phyloP scores from a whole-genome alignment of 1,140 invertebrate species.

The Bombus fervidus region DNA sequence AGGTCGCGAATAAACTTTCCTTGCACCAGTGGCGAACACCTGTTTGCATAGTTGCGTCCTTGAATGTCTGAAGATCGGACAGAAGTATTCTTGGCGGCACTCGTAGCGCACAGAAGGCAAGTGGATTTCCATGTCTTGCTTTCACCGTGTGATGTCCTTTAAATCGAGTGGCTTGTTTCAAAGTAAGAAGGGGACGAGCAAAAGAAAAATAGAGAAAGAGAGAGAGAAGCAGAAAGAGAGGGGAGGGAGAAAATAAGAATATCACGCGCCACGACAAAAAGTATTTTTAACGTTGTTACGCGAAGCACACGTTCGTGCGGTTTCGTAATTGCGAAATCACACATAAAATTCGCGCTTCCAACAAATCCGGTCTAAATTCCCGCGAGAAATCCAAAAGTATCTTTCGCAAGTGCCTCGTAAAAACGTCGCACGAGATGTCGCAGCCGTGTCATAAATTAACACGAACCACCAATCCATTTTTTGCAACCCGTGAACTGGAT shows the following conservation, averaged over 20 bases:
- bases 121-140: constrained; percentile 61
- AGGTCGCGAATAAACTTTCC: constrained; percentile 48
- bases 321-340: constrained; percentile 25
- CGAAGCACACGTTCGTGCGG: not conserved
- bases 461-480: not conserved
- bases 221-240: not conserved
- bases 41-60: constrained; percentile 57
- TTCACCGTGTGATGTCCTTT: constrained; percentile 52
- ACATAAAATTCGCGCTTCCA: not conserved
- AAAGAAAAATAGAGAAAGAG: not conserved
- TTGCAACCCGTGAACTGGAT: not conserved
- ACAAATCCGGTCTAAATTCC: not conserved
- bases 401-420: not conserved
- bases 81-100: constrained; percentile 33
- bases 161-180: constrained; percentile 47
- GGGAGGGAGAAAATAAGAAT: not conserved
- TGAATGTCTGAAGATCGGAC: constrained; percentile 49
- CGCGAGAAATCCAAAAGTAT: not conserved
- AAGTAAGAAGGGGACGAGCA: not conserved
- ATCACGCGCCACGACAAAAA: not conserved
- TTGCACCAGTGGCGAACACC: constrained; percentile 14
- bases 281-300: constrained; percentile 23
- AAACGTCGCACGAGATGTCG: constrained; percentile 15
- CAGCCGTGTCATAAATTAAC: not conserved
- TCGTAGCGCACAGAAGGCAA: constrained; percentile 34